A percentile compares a stretch with the other conserved stretches of the same genome.
Conservation (phyloP, 2,888 invertebrate species). For the Panorpa germanica region DNA sequence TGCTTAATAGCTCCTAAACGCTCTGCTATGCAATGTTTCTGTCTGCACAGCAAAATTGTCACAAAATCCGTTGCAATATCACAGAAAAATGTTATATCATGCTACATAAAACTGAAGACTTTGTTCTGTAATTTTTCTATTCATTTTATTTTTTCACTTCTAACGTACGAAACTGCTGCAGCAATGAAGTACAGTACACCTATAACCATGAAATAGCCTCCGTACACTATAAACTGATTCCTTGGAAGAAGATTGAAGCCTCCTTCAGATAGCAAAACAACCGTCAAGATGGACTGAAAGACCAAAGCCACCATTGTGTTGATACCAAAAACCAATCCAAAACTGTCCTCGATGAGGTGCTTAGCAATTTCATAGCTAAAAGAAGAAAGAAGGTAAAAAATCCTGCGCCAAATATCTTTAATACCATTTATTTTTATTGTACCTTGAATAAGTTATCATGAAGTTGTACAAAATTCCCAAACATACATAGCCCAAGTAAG, state of each 20-base stretch:
- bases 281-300: constrained; percentile 46
- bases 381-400: too few species aligned
- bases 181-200: constrained; percentile 34
- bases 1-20: too few species aligned
- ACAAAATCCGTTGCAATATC: too few species aligned
- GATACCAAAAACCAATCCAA: constrained; percentile 59
- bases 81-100: too few species aligned
- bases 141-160: too few species aligned
- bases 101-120: too few species aligned
- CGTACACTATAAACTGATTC: constrained; percentile 49
- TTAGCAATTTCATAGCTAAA: constrained; percentile 62
- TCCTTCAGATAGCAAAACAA: constrained; percentile 31
- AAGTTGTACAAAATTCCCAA: constrained; percentile 56
- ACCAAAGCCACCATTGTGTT: constrained; percentile 51
- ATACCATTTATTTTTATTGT: too few species aligned
- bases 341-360: constrained; percentile 46
- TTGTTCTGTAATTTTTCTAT: too few species aligned
- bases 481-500: constrained; percentile 48
- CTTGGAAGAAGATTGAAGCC: constrained; percentile 28
- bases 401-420: too few species aligned
- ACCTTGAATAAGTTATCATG: constrained; percentile 53
- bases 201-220: constrained; percentile 42
- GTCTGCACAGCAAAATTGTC: too few species aligned
- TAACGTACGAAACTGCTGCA: constrained; percentile 18
- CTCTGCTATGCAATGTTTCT: too few species aligned